Percentiles rank a stretch among this genome's conserved stretches.
Conservation (phyloP, 2,888 invertebrate species). For the Caenorhabditis plicata region DNA sequence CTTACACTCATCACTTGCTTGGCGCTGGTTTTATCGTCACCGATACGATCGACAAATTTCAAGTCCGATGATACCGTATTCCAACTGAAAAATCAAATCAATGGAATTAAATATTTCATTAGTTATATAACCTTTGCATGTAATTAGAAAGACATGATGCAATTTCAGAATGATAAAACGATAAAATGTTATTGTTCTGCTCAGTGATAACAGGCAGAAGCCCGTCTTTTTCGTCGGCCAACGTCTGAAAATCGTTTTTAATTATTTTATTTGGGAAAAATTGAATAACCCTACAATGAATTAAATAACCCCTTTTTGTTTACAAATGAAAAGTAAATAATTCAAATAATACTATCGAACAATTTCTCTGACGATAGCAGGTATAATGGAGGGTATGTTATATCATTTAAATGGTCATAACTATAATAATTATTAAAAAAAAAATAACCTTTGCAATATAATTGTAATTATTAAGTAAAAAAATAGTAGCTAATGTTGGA, state of each 20-base stretch:
- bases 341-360: too few species aligned
- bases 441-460: conserved; percentile 51
- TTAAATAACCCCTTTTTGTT: too few species aligned
- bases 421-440: too few species aligned
- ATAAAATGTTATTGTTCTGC: conserved; percentile 48
- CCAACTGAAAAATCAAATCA: conserved; percentile 36
- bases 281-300: too few species aligned
- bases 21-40: conserved; percentile 33
- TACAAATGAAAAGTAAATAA: too few species aligned
- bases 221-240: conserved; percentile 44
- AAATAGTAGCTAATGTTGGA: conserved; percentile 33
- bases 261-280: too few species aligned
- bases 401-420: too few species aligned
- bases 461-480: conserved; percentile 56
- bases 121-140: conserved; percentile 23
- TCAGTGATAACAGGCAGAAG: conserved; percentile 49
- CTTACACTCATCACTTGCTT: conserved; percentile 35
- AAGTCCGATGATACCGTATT: conserved; percentile 34
- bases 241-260: conserved; percentile 19
- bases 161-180: conserved; percentile 57
- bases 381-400: too few species aligned
- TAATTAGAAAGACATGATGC: conserved; percentile 49
- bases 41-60: conserved; percentile 25
- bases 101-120: not conserved
- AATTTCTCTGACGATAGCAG: too few species aligned